phyloP scores from a whole-genome alignment of 2,888 invertebrate species.

The Synergus laeviventris region DNA sequence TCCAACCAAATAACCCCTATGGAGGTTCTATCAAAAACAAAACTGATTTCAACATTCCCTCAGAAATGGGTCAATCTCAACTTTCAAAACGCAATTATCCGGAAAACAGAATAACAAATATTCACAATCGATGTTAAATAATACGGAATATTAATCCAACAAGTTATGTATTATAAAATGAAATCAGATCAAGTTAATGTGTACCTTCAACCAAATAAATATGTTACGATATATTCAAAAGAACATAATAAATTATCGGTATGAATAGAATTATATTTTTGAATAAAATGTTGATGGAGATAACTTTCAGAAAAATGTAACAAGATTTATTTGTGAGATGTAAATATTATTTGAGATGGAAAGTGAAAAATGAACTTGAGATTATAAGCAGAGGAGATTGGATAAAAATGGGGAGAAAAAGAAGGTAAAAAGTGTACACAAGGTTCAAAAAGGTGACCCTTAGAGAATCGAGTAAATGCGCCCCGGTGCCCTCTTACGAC shows the following conservation, averaged over 20 bases:
- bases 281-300: too few relatives aligned
- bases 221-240: too few relatives aligned
- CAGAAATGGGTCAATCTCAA: not conserved
- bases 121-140: not conserved
- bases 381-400: not conserved
- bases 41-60: slow-evolving; percentile 32
- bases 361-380: slow-evolving; percentile 7
- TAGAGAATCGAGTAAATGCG: slow-evolving; percentile 41
- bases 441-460: slow-evolving; percentile 30
- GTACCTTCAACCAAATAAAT: too few relatives aligned
- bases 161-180: not conserved
- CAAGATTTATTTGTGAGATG: not conserved
- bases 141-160: not conserved
- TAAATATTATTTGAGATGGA: not conserved
- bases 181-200: not conserved
- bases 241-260: too few relatives aligned
- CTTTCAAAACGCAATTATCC: slow-evolving; percentile 9
- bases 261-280: too few relatives aligned
- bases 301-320: too few relatives aligned
- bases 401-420: slow-evolving; percentile 31
- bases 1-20: slow-evolving; percentile 16
- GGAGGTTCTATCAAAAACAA: slow-evolving; percentile 1
- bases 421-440: slow-evolving; percentile 32
- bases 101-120: slow-evolving; percentile 16
- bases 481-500: slow-evolving; percentile 35